Conservation (phyloP, 2,888 invertebrate species). For the Hypomecis punctinalis region DNA sequence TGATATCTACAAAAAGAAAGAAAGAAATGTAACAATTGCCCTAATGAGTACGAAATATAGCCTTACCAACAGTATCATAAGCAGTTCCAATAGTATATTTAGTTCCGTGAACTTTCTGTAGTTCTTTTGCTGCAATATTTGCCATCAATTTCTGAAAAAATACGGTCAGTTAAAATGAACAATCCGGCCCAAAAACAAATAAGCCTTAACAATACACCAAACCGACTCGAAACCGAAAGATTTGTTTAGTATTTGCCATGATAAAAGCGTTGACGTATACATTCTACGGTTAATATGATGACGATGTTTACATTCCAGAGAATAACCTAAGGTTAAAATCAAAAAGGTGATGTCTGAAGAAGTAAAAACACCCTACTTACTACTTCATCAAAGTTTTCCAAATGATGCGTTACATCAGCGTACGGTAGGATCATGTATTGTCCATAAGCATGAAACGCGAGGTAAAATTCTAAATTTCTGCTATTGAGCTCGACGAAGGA, state of each 20-base stretch:
- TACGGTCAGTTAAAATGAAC: neutral
- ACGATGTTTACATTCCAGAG: no score
- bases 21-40: no score
- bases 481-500: conserved; percentile 61
- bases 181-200: no score
- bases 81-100: conserved; percentile 63
- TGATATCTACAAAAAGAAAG: no score
- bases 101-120: conserved; percentile 51
- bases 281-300: no score
- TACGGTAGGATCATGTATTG: conserved; percentile 86
- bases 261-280: no score
- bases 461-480: conserved; percentile 75
- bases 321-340: no score
- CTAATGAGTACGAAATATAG: no score
- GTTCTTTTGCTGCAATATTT: conserved; percentile 39
- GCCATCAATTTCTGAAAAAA: conserved; percentile 58
- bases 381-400: conserved; percentile 70
- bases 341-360: no score
- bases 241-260: no score
- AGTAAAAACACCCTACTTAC: conserved; percentile 48
- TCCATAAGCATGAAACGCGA: conserved; percentile 88
- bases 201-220: no score
- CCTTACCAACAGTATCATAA: conserved; percentile 70
- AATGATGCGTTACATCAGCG: conserved; percentile 62
- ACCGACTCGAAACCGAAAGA: no score